These are phyloP conservation scores for Corydoras maculifer DNA, from an alignment of 2,113 vertebrate species.

Conservation along the genomic window DNA sequence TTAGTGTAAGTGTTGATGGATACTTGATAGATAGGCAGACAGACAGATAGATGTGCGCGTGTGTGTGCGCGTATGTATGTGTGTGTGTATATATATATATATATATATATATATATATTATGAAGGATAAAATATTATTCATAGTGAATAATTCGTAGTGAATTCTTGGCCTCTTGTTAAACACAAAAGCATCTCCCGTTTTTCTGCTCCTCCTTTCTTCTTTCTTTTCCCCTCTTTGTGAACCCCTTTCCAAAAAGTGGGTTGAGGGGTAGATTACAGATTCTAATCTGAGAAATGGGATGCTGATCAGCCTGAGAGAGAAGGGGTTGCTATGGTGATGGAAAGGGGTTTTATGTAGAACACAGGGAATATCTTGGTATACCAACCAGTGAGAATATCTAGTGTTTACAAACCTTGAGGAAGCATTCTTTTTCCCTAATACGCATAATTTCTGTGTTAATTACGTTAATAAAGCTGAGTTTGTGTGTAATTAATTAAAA, in stretches of 20 bases:
- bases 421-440: background rate
- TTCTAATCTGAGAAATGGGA: slow-evolving; percentile 43
- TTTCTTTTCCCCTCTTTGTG: background rate
- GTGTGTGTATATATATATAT: no score
- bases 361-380: slow-evolving; percentile 20
- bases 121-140: no score
- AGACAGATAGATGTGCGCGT: no score
- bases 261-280: slow-evolving; percentile 38
- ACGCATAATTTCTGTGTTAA: background rate
- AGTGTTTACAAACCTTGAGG: slow-evolving; percentile 6
- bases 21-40: no score
- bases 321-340: slow-evolving; percentile 42
- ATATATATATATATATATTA: no score
- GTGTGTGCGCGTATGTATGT: no score
- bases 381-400: slow-evolving; percentile 9
- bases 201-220: slow-evolving; percentile 11
- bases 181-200: slow-evolving; percentile 23
- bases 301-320: slow-evolving; percentile 37
- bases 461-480: background rate
- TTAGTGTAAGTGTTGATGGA: no score
- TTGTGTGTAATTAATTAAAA: background rate
- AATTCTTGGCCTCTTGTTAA: slow-evolving; percentile 56
- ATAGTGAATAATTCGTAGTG: no score
- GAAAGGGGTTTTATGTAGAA: slow-evolving; percentile 28
- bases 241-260: background rate